Evolutionary conservation across 2,113 vertebrate genomes (phyloP).

Genomic region (Sturnus vulgaris): DNA sequence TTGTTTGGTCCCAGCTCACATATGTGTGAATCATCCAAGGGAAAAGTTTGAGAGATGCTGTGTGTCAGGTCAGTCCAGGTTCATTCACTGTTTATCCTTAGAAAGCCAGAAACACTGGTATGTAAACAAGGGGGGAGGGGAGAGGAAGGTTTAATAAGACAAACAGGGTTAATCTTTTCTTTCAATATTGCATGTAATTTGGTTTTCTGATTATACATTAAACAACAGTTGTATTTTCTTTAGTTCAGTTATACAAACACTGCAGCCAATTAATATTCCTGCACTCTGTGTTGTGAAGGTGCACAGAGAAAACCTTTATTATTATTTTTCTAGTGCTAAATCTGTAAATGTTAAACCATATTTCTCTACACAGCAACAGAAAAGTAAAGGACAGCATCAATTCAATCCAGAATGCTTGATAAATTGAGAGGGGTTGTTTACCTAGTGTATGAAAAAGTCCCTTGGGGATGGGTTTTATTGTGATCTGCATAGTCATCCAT

Average conservation of each 20-base stretch:
- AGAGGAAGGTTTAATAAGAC: not conserved
- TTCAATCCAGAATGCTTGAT: conserved; percentile 22
- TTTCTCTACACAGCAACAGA: conserved; percentile 12
- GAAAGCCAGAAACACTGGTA: not conserved
- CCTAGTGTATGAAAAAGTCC: not conserved
- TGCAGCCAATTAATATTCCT: not conserved
- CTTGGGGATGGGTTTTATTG: conserved; percentile 26
- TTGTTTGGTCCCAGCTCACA: conserved; percentile 15
- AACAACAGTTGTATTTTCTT: conserved; percentile 20
- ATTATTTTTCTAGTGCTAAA: not conserved
- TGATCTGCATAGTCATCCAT: conserved; percentile 52
- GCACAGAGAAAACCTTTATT: not conserved
- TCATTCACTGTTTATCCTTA: conserved; percentile 21
- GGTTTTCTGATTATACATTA: not conserved
- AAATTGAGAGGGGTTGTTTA: conserved; percentile 50
- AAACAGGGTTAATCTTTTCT: conserved; percentile 2
- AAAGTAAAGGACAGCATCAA: conserved; percentile 30
- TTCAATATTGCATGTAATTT: not conserved
- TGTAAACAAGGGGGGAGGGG: conserved; percentile 37
- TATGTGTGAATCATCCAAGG: not conserved
- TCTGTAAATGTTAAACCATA: not conserved
- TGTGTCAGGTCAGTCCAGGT: conserved; percentile 50
- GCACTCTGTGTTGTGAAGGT: not conserved
- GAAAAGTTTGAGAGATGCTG: conserved; percentile 25
- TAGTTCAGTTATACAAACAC: not conserved